Percentiles rank a stretch among this genome's conserved stretches.
These are phyloP conservation scores for Lasioglossum vierecki DNA, from an alignment of 2,888 invertebrate species.

Conservation along the genomic window DNA sequence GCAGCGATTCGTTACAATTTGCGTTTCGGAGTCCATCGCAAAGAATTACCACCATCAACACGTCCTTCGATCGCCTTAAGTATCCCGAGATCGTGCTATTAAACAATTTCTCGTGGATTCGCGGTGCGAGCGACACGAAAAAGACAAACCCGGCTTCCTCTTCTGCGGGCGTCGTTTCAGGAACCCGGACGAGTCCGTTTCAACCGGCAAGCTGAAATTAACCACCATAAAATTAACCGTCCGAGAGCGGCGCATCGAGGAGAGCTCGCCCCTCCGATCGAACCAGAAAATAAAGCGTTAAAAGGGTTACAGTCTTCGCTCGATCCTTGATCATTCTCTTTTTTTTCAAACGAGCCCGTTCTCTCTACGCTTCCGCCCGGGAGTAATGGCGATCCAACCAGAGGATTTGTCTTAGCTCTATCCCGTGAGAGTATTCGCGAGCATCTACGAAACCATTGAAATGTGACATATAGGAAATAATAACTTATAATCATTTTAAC, in stretches of 20 bases:
- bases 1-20: not conserved
- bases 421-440: not conserved
- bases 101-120: conserved; percentile 7
- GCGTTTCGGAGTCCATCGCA: not conserved
- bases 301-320: not conserved
- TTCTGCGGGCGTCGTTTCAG: conserved; percentile 10
- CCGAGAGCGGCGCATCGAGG: not conserved
- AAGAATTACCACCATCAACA: not conserved
- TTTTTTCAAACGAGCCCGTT: not conserved
- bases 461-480: not conserved
- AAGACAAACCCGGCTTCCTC: conserved; percentile 3
- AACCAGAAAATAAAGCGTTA: conserved; percentile 23
- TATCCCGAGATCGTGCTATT: conserved; percentile 3
- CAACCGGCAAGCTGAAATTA: conserved; percentile 28
- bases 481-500: no score
- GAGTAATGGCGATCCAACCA: not conserved
- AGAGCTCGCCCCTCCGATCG: conserved; percentile 3
- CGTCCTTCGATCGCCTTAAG: not conserved
- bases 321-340: not conserved
- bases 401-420: not conserved
- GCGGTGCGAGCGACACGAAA: conserved; percentile 23
- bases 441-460: not conserved
- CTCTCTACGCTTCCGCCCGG: conserved; percentile 1
- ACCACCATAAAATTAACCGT: conserved; percentile 31
- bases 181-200: conserved; percentile 13